Percentiles rank a stretch among this genome's conserved stretches.
phyloP scores from a whole-genome alignment of 1,140 invertebrate species.

The Protaetia brevitarsis region DNA sequence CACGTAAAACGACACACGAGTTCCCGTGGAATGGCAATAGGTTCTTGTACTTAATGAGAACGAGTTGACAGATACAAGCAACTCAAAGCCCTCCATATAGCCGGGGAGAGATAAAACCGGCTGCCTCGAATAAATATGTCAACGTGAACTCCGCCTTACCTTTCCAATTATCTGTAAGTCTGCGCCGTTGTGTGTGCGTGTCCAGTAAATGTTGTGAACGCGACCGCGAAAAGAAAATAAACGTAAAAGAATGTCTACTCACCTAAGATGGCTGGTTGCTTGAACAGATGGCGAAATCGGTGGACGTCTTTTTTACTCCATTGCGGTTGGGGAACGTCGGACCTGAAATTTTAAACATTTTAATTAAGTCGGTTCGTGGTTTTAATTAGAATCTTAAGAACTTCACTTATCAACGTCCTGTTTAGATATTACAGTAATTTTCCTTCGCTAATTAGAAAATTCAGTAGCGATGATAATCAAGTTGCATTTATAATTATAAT shows the following conservation, averaged over 20 bases:
- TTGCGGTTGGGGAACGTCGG: conserved; percentile 27
- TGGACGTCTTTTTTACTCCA: conserved; percentile 38
- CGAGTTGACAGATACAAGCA: conserved; percentile 41
- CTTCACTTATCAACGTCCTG: too few species aligned
- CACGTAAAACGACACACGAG: conserved; percentile 14
- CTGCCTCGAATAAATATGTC: conserved; percentile 47
- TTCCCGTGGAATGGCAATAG: conserved; percentile 17
- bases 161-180: conserved; percentile 38
- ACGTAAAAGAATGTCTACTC: conserved; percentile 30
- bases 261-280: conserved; percentile 39
- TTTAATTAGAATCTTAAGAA: too few species aligned
- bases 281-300: conserved; percentile 35
- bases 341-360: conserved; percentile 31
- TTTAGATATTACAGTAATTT: too few species aligned
- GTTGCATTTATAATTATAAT: too few species aligned
- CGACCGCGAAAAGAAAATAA: conserved; percentile 27
- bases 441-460: too few species aligned
- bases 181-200: neutral
- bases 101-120: conserved; percentile 38
- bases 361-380: neutral
- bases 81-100: conserved; percentile 34
- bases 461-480: too few species aligned
- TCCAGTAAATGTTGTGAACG: neutral
- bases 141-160: conserved; percentile 42
- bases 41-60: conserved; percentile 41